phyloP scores from a whole-genome alignment of 2,113 vertebrate genomes.

The Nematolebias whitei region DNA sequence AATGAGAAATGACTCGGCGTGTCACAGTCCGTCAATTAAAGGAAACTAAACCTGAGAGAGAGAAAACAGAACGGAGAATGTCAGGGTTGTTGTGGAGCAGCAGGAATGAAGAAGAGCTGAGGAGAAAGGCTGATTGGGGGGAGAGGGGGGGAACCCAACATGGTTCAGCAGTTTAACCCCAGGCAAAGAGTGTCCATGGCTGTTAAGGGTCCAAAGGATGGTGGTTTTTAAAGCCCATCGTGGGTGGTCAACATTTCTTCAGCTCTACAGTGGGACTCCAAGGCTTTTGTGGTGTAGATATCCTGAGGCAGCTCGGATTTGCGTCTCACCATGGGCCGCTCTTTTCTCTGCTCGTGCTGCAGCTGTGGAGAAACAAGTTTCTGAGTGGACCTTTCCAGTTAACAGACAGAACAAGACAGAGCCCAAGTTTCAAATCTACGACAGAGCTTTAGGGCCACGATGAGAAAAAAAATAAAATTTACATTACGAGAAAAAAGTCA shows the following conservation, averaged over 20 bases:
- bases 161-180: slow-evolving; percentile 33
- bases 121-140: slow-evolving; percentile 25
- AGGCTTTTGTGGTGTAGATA: slow-evolving; percentile 98
- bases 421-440: not conserved
- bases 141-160: slow-evolving; percentile 31
- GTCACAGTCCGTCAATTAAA: slow-evolving; percentile 49
- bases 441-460: too few relatives aligned
- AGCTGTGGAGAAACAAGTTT: slow-evolving; percentile 70
- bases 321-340: slow-evolving; percentile 89
- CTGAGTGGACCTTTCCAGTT: not conserved
- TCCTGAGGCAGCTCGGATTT: slow-evolving; percentile 99
- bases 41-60: slow-evolving; percentile 76
- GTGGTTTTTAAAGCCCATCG: slow-evolving; percentile 83
- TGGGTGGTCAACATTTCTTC: slow-evolving; percentile 89
- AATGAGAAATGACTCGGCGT: slow-evolving; percentile 20
- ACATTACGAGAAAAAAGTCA: too few relatives aligned
- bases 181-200: slow-evolving; percentile 54
- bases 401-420: not conserved
- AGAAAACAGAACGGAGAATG: slow-evolving; percentile 43
- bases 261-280: slow-evolving; percentile 94
- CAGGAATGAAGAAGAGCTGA: slow-evolving; percentile 62
- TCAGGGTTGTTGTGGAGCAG: slow-evolving; percentile 41
- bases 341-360: slow-evolving; percentile 91
- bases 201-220: slow-evolving; percentile 19
- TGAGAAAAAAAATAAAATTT: too few relatives aligned